A percentile compares a stretch with the other conserved stretches of the same genome.
These are phyloP conservation scores for Prorops nasuta DNA, from an alignment of 1,140 invertebrate species.

Conservation along the genomic window DNA sequence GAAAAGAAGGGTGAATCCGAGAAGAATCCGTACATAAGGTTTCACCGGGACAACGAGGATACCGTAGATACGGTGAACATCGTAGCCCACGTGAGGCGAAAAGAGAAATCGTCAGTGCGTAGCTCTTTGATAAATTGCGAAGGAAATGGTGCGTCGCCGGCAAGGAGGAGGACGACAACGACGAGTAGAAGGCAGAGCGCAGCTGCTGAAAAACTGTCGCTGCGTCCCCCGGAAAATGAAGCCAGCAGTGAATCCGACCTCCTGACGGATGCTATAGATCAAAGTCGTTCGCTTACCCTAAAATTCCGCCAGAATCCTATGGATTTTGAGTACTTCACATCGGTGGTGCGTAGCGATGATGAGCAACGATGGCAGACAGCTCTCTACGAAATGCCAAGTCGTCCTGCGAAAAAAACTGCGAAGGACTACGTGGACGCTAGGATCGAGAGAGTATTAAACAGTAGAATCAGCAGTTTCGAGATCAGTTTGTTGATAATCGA, in stretches of 20 bases:
- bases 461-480: constrained; percentile 59
- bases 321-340: constrained; percentile 67
- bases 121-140: background rate
- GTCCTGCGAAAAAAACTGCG: constrained; percentile 46
- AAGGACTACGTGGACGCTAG: constrained; percentile 60
- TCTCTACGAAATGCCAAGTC: constrained; percentile 27
- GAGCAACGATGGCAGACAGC: constrained; percentile 42
- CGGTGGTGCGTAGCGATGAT: constrained; percentile 58
- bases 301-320: constrained; percentile 63
- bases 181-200: constrained; percentile 11
- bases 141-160: background rate
- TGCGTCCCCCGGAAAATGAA: constrained; percentile 14
- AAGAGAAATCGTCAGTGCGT: constrained; percentile 3
- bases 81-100: constrained; percentile 29
- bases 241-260: constrained; percentile 58
- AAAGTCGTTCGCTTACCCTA: constrained; percentile 55
- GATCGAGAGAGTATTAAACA: constrained; percentile 57
- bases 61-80: constrained; percentile 43
- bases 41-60: constrained; percentile 42
- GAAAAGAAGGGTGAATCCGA: background rate
- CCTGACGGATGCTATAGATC: constrained; percentile 57
- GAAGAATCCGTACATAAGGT: constrained; percentile 43
- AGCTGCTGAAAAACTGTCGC: background rate
- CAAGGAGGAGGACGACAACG: constrained; percentile 11
- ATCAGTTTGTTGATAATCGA: constrained; percentile 62